Evolutionary conservation across 2,797 vertebrate genomes (phyloP).

Genomic region (Chrysocyon brachyurus): DNA sequence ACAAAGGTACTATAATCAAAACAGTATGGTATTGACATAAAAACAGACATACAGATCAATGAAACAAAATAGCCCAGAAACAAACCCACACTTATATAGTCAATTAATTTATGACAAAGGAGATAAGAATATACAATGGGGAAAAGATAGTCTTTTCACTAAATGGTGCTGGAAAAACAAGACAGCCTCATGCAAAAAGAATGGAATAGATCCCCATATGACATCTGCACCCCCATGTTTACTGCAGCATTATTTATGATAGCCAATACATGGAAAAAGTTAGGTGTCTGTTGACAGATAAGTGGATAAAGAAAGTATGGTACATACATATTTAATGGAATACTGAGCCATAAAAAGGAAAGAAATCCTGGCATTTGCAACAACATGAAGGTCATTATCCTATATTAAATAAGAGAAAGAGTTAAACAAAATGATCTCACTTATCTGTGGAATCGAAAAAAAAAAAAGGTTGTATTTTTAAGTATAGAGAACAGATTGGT

Average conservation of each 20-base stretch:
- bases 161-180: background rate
- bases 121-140: background rate
- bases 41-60: background rate
- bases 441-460: background rate
- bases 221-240: background rate
- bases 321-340: background rate
- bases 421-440: background rate
- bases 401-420: background rate
- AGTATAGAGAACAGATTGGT: background rate
- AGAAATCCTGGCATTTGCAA: background rate
- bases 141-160: background rate
- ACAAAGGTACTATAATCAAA: background rate
- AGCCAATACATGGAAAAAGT: background rate
- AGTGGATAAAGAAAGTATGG: background rate
- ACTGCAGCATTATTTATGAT: background rate
- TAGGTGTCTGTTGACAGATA: background rate
- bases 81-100: background rate
- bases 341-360: background rate
- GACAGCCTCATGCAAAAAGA: background rate
- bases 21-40: background rate
- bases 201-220: background rate
- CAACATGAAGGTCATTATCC: background rate
- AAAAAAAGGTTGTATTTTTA: background rate
- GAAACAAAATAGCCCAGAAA: constrained; percentile 6
- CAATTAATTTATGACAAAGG: background rate